Evolutionary conservation across 2,888 invertebrate genomes (phyloP), one percentile per base, ranked within the genome.

Genomic region (Schizaphis graminum): DNA sequence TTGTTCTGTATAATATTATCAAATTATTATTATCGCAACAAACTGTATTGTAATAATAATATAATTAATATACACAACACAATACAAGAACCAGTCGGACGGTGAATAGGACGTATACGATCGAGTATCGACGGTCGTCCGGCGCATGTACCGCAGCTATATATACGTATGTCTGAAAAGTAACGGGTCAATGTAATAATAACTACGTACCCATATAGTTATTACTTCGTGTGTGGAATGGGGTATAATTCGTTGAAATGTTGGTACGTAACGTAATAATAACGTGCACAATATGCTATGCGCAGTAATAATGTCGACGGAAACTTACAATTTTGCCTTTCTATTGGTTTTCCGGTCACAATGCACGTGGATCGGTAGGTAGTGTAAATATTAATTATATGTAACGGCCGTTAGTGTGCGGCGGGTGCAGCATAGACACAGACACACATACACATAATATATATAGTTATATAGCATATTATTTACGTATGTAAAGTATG

Each of bases 121-220:
- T 4, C n/a, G n/a, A n/a, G n/a, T n/a, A n/a, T n/a, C 53, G 16
- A 89, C 56, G 35, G 53, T 24, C 56, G 88, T 10, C 4, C 86
- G 47, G 24, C 47, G 26, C 24, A 8, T 49, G 53, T 41, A 57
- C 56, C 56, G 57, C 53, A 11, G 24, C 4, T n/a, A 3, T 35
- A 24, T 88, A n/a, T n/a, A n/a, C n/a, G n/a, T n/a, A 4, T 13
- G 53, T 44, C 56, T 57, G 41, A 41, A 89, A 89, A 89, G 41
- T 89, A 89, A 89, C 89, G 89, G 89, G 13, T 89, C 56, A 57
- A 89, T 41, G 47, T 28, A 7, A 86, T 28, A 86, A 47, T 86
- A 16, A 44, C 41, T 41, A 44, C 35, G 26, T 88, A 41, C 67
- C 77, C 77, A 35, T 77, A 35, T 35, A 35, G 35, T 77, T 35